Base-by-base conservation (phyloP, 1,140 invertebrate species). In the Neelides sp. region DNA sequence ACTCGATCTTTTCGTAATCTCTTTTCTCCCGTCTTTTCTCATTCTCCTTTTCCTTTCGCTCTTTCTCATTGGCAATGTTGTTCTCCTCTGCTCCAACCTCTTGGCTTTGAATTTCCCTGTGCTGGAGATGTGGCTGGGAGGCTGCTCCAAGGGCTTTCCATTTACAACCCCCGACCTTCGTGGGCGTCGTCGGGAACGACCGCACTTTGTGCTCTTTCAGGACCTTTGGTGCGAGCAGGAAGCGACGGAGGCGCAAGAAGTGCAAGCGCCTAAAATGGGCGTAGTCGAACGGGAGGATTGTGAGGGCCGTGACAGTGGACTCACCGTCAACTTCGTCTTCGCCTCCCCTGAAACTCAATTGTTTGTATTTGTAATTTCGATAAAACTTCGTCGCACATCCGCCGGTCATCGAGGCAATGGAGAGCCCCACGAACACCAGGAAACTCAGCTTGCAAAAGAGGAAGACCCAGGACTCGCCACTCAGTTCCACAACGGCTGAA, bases 201-300 rank as follows among this genome's bases (percentile, higher is more conserved):
- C n/a, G 7, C 7, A 32, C n/a, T 5, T 5, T 32, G n/a, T 5
- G 7, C 7, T 32, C n/a, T 32, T 32, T 32, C 28, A 8, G 7
- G 28, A 32, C n/a, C 41, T 43, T 44, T 1, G 55, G 58, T 19
- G 32, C 27, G 1, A 61, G 45, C 34, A 61, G 46, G 23, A 57
- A 57, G 26, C 53, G 39, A 35, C 57, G 57, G 15, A 61, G 50
- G 48, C 54, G 42, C 26, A 55, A 22, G 8, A 53, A 26, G 10
- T 53, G 44, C 10, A 55, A 27, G 15, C 52, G 48, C 42, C 48
- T 53, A 52, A 52, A 57, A 26, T 57, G 48, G 3, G 34, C 40
- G 20, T 61, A 52, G 36, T 61, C 58, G 35, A 61, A 57, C 10
- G 58, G 54, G 52, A 61, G 57, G 35, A 57, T 23, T 2, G 58